Percentiles rank a stretch among this genome's conserved stretches.
These are phyloP conservation scores for Lepidotrigona ventralis DNA, from an alignment of 1,140 invertebrate genomes.

Conservation along the genomic window DNA sequence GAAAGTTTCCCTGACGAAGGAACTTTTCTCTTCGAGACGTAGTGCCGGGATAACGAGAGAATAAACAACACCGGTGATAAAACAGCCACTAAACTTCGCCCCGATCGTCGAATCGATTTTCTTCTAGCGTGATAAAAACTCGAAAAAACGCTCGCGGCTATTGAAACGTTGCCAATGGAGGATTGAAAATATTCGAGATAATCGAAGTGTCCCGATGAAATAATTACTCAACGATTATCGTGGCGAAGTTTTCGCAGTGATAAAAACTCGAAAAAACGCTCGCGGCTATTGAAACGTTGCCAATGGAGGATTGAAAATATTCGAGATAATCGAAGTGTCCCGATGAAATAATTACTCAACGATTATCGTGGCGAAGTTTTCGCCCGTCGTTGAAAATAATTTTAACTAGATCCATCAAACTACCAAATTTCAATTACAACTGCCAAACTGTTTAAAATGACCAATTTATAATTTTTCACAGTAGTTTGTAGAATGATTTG, in stretches of 20 bases:
- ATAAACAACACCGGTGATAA: not conserved
- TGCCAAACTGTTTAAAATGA: no score
- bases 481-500: no score
- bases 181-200: no score
- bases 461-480: no score
- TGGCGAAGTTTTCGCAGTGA: not conserved
- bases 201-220: not conserved
- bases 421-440: no score
- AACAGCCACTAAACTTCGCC: not conserved
- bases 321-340: no score
- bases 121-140: not conserved
- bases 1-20: not conserved
- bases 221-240: conserved; percentile 2
- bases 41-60: not conserved
- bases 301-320: no score
- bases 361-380: conserved; percentile 1
- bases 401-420: not conserved
- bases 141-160: not conserved
- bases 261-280: not conserved
- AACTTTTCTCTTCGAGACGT: not conserved
- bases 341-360: not conserved
- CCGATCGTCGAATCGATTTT: not conserved
- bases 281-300: not conserved
- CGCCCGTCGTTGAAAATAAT: not conserved
- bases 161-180: not conserved